These are phyloP conservation scores for Phrynocephalus forsythii DNA, from an alignment of 2,797 vertebrate genomes.

Conservation along the genomic window DNA sequence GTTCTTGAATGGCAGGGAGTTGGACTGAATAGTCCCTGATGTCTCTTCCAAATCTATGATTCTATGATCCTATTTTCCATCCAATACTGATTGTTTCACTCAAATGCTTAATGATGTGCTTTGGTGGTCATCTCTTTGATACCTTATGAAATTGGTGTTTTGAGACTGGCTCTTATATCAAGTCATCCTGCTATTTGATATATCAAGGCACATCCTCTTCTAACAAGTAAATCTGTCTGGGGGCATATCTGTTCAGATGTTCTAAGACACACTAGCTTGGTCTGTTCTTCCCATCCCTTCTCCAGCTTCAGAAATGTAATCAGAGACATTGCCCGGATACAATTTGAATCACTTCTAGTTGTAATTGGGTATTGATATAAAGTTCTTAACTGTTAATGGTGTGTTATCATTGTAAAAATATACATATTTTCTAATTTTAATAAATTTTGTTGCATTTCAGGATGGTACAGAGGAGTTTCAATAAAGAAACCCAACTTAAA, in stretches of 20 bases:
- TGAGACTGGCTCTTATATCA: not conserved
- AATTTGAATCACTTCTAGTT: not conserved
- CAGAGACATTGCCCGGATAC: not conserved
- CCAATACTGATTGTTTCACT: no score
- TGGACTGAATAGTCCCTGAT: no score
- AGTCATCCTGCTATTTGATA: not conserved
- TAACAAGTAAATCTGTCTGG: not conserved
- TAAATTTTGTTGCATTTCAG: slow-evolving; percentile 78
- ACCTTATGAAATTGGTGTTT: not conserved
- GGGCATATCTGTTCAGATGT: not conserved
- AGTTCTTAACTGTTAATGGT: slow-evolving; percentile 28
- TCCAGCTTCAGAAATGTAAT: not conserved
- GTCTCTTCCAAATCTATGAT: no score
- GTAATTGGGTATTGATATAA: slow-evolving; percentile 31
- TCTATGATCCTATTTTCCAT: no score
- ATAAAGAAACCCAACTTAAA: slow-evolving; percentile 93
- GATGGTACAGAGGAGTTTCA: slow-evolving; percentile 97
- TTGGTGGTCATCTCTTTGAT: not conserved
- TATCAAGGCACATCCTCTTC: not conserved
- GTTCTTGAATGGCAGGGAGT: no score
- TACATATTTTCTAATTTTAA: slow-evolving; percentile 31
- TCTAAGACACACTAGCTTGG: not conserved
- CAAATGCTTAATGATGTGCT: not conserved
- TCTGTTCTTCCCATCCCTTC: not conserved
- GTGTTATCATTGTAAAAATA: slow-evolving; percentile 32